phyloP scores from a whole-genome alignment of 2,113 vertebrate genomes.

The Nesoenas mayeri region DNA sequence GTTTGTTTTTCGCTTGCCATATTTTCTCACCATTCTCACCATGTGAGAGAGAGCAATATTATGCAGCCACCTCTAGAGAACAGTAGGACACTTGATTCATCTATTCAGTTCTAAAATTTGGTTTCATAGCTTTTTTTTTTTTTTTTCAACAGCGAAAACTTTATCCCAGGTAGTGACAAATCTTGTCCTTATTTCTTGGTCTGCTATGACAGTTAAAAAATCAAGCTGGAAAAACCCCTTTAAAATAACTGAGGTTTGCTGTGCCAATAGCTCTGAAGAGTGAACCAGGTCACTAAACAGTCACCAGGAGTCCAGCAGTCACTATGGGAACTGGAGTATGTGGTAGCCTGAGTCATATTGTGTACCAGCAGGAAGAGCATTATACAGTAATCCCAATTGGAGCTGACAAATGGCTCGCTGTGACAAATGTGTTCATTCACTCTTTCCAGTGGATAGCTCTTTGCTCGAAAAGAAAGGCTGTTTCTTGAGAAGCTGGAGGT shows the following conservation, averaged over 20 bases:
- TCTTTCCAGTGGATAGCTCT: slow-evolving; percentile 12
- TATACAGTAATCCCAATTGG: slow-evolving; percentile 23
- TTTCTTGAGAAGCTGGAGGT: slow-evolving; percentile 25
- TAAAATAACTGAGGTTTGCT: not conserved
- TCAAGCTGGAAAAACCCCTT: not conserved
- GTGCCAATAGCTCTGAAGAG: not conserved
- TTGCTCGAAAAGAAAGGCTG: not conserved
- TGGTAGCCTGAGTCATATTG: not conserved
- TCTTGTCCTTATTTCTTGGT: not conserved
- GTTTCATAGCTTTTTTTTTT: not conserved
- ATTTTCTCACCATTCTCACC: not conserved
- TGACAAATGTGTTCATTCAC: slow-evolving; percentile 29
- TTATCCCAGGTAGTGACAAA: not conserved
- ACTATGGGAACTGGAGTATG: not conserved
- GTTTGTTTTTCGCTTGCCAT: not conserved
- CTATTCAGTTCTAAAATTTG: not conserved
- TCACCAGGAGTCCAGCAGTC: not conserved
- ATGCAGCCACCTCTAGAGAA: not conserved
- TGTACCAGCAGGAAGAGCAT: slow-evolving; percentile 33
- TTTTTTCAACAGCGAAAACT: not conserved
- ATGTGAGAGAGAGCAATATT: not conserved
- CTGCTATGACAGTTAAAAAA: not conserved
- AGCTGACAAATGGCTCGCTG: slow-evolving; percentile 33
- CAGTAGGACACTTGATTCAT: not conserved
- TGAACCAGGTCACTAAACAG: not conserved